A percentile compares a stretch with the other conserved stretches of the same genome.
phyloP scores from a whole-genome alignment of 1,140 invertebrate species.

The Drosophila bocki region DNA sequence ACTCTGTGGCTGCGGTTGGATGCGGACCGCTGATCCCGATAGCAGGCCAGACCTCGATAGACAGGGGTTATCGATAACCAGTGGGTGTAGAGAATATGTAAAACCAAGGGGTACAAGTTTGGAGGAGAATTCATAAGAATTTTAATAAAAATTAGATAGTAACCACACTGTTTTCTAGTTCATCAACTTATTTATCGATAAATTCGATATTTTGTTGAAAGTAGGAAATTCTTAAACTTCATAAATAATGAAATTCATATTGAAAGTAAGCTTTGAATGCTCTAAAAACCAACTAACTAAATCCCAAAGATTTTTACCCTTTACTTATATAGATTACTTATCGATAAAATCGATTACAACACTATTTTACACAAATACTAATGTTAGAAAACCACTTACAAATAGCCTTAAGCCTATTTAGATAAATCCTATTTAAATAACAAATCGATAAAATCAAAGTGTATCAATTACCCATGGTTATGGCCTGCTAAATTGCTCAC shows the following conservation, averaged over 20 bases:
- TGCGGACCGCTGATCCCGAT: conserved; percentile 38
- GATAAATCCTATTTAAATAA: background rate
- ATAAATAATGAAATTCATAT: background rate
- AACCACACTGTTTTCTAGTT: too few relatives aligned
- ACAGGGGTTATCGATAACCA: conserved; percentile 25
- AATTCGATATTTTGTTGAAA: background rate
- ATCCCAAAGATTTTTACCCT: background rate
- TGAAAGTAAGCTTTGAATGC: background rate
- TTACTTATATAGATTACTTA: background rate
- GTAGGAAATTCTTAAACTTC: too few relatives aligned
- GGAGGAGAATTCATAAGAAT: background rate
- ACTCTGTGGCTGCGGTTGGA: conserved; percentile 52
- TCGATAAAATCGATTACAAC: background rate
- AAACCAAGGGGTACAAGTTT: background rate
- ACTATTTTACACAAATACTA: too few relatives aligned
- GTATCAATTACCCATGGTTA: background rate
- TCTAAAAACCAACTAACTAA: background rate
- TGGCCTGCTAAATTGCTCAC: conserved; percentile 2
- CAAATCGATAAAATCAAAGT: background rate
- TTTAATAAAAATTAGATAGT: background rate
- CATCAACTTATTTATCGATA: background rate
- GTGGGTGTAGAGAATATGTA: background rate
- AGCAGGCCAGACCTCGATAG: conserved; percentile 17
- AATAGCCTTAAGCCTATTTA: too few relatives aligned
- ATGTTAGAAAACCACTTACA: too few relatives aligned